These are phyloP conservation scores for Halocynthia roretzi DNA, from an alignment of 23 tunicate genomes.

Conservation along the genomic window DNA sequence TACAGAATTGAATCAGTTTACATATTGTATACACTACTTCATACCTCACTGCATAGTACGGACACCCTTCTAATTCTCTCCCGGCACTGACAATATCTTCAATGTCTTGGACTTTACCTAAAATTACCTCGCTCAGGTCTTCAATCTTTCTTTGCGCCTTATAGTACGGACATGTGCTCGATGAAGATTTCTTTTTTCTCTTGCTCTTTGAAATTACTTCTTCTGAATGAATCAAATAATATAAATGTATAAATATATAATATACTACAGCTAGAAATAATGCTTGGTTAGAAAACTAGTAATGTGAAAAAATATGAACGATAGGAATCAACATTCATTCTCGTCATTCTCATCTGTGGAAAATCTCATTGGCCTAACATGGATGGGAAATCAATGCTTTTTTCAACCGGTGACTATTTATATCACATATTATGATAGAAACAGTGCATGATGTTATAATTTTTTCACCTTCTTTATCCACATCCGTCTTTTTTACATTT, in stretches of 20 bases:
- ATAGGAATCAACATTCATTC: too few species aligned
- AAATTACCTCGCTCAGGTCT: slow-evolving; percentile 41
- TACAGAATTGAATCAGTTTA: not conserved
- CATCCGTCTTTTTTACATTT: slow-evolving; percentile 22
- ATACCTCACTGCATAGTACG: slow-evolving; percentile 85
- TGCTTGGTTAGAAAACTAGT: too few species aligned
- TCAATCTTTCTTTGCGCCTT: slow-evolving; percentile 3
- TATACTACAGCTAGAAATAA: not conserved
- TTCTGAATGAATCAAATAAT: too few species aligned
- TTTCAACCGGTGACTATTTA: not conserved
- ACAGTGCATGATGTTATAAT: not conserved
- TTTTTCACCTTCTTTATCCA: not conserved
- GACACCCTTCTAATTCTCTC: slow-evolving; percentile 55
- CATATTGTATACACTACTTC: not conserved
- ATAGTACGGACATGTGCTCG: slow-evolving; percentile 31
- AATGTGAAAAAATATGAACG: too few species aligned
- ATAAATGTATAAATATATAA: too few species aligned
- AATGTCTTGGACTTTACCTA: slow-evolving; percentile 54
- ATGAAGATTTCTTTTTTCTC: slow-evolving; percentile 9
- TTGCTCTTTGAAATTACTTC: not conserved
- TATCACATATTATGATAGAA: not conserved
- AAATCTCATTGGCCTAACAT: not conserved
- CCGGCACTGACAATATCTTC: slow-evolving; percentile 88
- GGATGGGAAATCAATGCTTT: not conserved
- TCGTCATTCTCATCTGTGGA: too few species aligned